These are phyloP conservation scores for Phaedon cochleariae DNA, from an alignment of 2,888 invertebrate genomes.

Conservation along the genomic window DNA sequence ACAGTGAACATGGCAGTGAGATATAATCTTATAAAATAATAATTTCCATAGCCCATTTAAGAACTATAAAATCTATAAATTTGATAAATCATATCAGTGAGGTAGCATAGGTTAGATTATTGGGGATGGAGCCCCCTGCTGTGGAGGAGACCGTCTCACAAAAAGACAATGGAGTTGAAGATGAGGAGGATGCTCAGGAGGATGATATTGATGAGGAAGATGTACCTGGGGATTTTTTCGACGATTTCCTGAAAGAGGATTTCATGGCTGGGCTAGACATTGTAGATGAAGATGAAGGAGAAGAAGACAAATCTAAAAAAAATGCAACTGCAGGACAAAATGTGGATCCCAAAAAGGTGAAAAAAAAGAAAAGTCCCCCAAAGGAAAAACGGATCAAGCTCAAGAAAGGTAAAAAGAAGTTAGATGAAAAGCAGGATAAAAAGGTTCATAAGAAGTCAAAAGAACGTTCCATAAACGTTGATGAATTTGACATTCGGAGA, in stretches of 20 bases:
- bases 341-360: slow-evolving; percentile 11
- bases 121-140: not conserved
- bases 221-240: slow-evolving; percentile 60
- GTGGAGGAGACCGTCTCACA: not conserved
- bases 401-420: slow-evolving; percentile 16
- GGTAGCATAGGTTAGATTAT: not conserved
- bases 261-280: slow-evolving; percentile 62
- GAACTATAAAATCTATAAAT: not conserved
- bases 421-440: slow-evolving; percentile 16
- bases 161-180: slow-evolving; percentile 3
- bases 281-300: slow-evolving; percentile 60
- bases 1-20: too few species aligned
- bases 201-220: slow-evolving; percentile 55
- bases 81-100: not conserved
- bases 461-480: slow-evolving; percentile 30
- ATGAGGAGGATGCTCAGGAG: slow-evolving; percentile 21
- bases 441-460: slow-evolving; percentile 16
- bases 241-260: slow-evolving; percentile 61
- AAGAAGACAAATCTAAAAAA: slow-evolving; percentile 22
- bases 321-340: slow-evolving; percentile 3
- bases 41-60: not conserved
- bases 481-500: slow-evolving; percentile 49
- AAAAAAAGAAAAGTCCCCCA: slow-evolving; percentile 1
- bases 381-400: slow-evolving; percentile 4
- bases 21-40: not conserved